These are phyloP conservation scores for Ceriagrion tenellum DNA, from an alignment of 2,888 invertebrate species.

Conservation along the genomic window DNA sequence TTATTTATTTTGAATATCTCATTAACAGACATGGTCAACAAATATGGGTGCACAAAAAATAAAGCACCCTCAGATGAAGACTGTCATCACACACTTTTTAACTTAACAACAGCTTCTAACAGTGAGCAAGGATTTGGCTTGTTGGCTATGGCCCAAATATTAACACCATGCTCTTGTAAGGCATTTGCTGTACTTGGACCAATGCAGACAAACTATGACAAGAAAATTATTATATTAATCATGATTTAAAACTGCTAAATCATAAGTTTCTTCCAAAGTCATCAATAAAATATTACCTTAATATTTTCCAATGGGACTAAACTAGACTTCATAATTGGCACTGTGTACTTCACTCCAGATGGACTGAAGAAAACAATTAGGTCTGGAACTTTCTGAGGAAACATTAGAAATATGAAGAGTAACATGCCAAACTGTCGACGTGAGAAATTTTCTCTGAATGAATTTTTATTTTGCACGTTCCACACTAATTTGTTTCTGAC, in stretches of 20 bases:
- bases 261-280: not conserved
- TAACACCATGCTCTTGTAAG: slow-evolving; percentile 30
- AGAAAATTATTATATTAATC: not conserved
- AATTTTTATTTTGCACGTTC: too few species aligned
- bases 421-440: too few species aligned
- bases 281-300: slow-evolving; percentile 4
- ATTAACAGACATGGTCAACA: not conserved
- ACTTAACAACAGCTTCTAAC: slow-evolving; percentile 14
- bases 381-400: not conserved
- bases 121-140: slow-evolving; percentile 44
- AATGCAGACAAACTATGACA: not conserved
- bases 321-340: not conserved
- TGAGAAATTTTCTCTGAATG: too few species aligned
- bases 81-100: not conserved
- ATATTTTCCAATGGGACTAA: not conserved
- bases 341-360: slow-evolving; percentile 37
- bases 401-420: too few species aligned
- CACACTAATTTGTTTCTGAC: too few species aligned
- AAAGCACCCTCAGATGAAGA: too few species aligned
- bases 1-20: not conserved
- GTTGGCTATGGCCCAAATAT: slow-evolving; percentile 25
- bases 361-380: slow-evolving; percentile 49
- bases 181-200: slow-evolving; percentile 53
- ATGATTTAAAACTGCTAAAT: not conserved
- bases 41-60: too few species aligned